Conservation (phyloP, 37 sponge, comb jelly and placozoan genomes). For the Cliona cf. orientalis region DNA sequence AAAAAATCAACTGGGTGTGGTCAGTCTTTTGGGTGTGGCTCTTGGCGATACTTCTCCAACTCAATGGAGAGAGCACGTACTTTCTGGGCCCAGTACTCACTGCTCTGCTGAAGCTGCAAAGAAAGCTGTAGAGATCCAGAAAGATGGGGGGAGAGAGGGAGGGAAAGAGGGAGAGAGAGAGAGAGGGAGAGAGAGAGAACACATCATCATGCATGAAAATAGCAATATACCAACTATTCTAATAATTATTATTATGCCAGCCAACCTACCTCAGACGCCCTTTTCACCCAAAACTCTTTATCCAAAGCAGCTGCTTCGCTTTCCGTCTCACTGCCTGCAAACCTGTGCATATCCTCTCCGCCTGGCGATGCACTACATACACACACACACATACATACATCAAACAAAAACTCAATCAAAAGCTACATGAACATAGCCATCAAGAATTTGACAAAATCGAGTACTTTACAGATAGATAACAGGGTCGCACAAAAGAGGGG, state of each 20-base stretch:
- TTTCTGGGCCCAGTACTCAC: conserved; percentile 56
- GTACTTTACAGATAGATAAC: not conserved
- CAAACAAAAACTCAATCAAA: not conserved
- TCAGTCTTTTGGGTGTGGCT: not conserved
- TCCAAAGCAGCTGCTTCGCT: conserved; percentile 35
- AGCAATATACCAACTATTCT: not conserved
- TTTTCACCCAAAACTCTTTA: conserved; percentile 50
- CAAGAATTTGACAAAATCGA: not conserved
- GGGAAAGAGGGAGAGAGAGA: not conserved
- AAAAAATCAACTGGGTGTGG: not conserved
- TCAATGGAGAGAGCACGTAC: conserved; percentile 45
- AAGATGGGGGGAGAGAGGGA: too few relatives aligned
- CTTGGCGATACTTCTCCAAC: conserved; percentile 32
- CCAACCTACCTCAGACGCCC: conserved; percentile 49
- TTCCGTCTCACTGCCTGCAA: conserved; percentile 25
- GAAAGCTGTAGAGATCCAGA: conserved; percentile 36
- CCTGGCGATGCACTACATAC: not conserved
- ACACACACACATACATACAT: not conserved
- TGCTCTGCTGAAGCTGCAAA: conserved; percentile 57
- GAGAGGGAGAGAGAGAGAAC: not conserved
- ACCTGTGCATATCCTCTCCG: not conserved
- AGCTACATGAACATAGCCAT: not conserved
- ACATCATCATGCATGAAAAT: not conserved
- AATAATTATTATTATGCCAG: not conserved
- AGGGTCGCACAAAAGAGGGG: too few relatives aligned